phyloP scores from a whole-genome alignment of 1,140 invertebrate species.

The Melanaphis sacchari region DNA sequence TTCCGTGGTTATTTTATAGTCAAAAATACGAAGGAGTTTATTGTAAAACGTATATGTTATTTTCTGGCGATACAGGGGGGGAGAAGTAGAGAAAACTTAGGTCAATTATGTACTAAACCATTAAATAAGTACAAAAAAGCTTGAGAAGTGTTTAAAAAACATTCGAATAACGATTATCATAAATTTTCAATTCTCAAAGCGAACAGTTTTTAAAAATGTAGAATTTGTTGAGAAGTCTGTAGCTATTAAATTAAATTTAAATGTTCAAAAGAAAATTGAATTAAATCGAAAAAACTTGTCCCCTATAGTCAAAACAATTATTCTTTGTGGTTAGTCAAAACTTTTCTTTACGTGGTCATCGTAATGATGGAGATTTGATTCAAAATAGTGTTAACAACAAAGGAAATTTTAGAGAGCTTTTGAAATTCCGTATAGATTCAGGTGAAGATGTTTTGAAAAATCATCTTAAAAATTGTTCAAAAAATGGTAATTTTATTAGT shows the following conservation, averaged over 20 bases:
- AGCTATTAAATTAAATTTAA: conserved; percentile 18
- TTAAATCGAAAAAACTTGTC: conserved; percentile 59
- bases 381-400: conserved; percentile 52
- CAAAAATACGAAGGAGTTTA: neutral
- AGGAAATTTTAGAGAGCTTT: too few relatives aligned
- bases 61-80: conserved; percentile 9
- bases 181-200: conserved; percentile 31
- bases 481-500: conserved; percentile 59
- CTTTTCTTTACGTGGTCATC: conserved; percentile 58
- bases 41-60: conserved; percentile 19
- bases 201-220: conserved; percentile 5
- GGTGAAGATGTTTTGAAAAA: too few relatives aligned
- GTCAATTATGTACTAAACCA: conserved; percentile 12
- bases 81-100: neutral
- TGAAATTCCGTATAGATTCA: too few relatives aligned
- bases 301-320: conserved; percentile 59
- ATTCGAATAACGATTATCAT: conserved; percentile 32
- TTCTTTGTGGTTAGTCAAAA: conserved; percentile 59
- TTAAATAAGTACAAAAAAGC: conserved; percentile 50
- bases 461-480: conserved; percentile 55
- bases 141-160: conserved; percentile 34
- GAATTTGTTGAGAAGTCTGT: neutral
- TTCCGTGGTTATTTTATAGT: conserved; percentile 51
- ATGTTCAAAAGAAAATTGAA: conserved; percentile 35
- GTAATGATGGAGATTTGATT: conserved; percentile 51